Conservation (phyloP, 2,888 invertebrate species). For the Apamea monoglypha region DNA sequence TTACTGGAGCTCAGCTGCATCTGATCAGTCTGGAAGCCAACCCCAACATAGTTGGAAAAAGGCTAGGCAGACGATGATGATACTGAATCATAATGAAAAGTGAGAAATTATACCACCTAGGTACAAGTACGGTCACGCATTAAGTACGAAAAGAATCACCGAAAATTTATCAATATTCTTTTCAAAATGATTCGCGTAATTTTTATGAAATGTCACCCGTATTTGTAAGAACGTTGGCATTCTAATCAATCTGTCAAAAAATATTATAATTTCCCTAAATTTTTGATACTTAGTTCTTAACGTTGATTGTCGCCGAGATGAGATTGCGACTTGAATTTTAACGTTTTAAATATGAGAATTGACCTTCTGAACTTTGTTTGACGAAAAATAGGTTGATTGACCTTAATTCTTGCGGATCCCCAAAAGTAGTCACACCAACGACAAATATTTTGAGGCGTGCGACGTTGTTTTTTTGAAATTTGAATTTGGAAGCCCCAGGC, state of each 20-base stretch:
- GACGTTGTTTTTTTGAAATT: constrained; percentile 76
- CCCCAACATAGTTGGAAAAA: no score
- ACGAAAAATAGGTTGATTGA: background rate
- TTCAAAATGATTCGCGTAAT: background rate
- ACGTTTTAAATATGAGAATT: no score
- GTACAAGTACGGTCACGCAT: no score
- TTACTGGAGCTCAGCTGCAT: no score
- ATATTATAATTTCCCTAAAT: no score
- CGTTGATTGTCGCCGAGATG: no score
- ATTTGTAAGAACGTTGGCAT: no score
- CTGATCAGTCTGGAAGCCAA: no score
- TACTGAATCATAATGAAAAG: background rate
- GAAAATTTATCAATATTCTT: background rate
- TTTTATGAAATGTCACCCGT: background rate
- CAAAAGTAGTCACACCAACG: constrained; percentile 67
- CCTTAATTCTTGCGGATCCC: constrained; percentile 52
- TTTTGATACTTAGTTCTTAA: no score
- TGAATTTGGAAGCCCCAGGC: constrained; percentile 80
- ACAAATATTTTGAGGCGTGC: constrained; percentile 73
- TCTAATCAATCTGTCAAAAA: no score
- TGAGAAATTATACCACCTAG: background rate
- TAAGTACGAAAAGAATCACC: background rate
- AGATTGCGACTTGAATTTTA: no score
- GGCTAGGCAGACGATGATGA: no score
- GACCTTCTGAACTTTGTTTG: background rate